These are phyloP conservation scores for Caenorhabditis sp. DNA, from an alignment of 2,888 invertebrate genomes.

Conservation along the genomic window DNA sequence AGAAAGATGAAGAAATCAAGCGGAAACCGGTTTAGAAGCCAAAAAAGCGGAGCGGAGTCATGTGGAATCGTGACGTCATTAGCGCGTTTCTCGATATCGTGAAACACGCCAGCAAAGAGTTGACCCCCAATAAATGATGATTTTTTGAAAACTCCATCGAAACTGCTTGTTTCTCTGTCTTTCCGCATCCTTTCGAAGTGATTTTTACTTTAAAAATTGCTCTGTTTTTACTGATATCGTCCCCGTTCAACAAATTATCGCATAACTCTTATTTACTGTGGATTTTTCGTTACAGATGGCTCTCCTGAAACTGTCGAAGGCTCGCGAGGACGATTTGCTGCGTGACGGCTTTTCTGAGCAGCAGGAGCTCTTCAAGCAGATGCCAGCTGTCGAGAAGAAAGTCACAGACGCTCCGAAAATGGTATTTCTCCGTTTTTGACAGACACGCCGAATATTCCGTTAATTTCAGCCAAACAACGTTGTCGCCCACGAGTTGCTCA, in stretches of 20 bases:
- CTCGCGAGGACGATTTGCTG: slow-evolving; percentile 61
- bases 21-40: background rate
- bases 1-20: slow-evolving; percentile 4
- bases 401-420: slow-evolving; percentile 57
- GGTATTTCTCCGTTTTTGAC: slow-evolving; percentile 18
- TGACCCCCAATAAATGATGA: slow-evolving; percentile 41
- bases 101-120: slow-evolving; percentile 15
- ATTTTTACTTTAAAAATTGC: background rate
- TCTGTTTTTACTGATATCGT: slow-evolving; percentile 4
- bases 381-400: slow-evolving; percentile 48
- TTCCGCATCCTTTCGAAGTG: background rate
- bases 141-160: slow-evolving; percentile 17
- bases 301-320: slow-evolving; percentile 57
- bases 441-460: background rate
- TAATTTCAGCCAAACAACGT: slow-evolving; percentile 54
- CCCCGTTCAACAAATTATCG: too few relatives aligned
- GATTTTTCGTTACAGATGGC: slow-evolving; percentile 38
- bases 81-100: slow-evolving; percentile 25
- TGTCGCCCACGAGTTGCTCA: slow-evolving; percentile 64
- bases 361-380: slow-evolving; percentile 27
- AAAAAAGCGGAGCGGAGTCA: slow-evolving; percentile 9
- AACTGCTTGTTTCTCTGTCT: background rate
- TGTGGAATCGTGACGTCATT: slow-evolving; percentile 34
- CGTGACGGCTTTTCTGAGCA: slow-evolving; percentile 30
- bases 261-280: too few relatives aligned